phyloP scores from a whole-genome alignment of 2,888 invertebrate genomes.

The Zele albiditarsus region DNA sequence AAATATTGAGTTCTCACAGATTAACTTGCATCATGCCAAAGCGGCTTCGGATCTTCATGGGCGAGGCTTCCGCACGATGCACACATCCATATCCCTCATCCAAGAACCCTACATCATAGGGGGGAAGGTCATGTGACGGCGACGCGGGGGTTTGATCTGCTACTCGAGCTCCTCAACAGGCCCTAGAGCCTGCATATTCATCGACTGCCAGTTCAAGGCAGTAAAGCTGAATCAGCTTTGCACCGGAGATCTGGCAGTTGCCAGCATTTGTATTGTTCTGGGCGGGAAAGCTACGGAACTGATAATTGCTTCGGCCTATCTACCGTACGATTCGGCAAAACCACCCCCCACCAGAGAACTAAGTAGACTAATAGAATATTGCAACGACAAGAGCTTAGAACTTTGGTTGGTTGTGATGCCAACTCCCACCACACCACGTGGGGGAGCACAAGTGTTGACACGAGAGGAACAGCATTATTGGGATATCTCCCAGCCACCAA shows the following conservation, averaged over 20 bases:
- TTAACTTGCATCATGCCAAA: constrained; percentile 42
- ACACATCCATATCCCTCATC: constrained; percentile 39
- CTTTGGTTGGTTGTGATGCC: too few species aligned
- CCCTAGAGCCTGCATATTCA: constrained; percentile 35
- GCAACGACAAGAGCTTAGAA: too few species aligned
- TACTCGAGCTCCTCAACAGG: background rate
- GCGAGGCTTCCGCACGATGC: constrained; percentile 31
- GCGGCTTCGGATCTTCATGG: constrained; percentile 38
- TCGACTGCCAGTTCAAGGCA: constrained; percentile 6
- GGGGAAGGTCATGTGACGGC: constrained; percentile 23
- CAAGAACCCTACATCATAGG: constrained; percentile 39
- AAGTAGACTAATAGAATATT: too few species aligned
- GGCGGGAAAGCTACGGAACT: background rate
- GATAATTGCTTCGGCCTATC: constrained; percentile 16
- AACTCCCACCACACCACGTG: too few species aligned
- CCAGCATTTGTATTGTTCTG: too few species aligned
- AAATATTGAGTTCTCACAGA: constrained; percentile 30
- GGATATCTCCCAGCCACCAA: too few species aligned
- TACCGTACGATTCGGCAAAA: constrained; percentile 13
- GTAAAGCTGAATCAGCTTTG: constrained; percentile 33
- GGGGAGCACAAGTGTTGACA: too few species aligned
- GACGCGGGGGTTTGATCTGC: background rate
- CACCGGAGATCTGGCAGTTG: constrained; percentile 28
- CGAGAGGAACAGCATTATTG: too few species aligned
- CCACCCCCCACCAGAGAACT: too few species aligned